Evolutionary conservation across 2,888 invertebrate genomes (phyloP), one percentile per base, ranked within the genome.

Genomic region (Harmothoe impar): DNA sequence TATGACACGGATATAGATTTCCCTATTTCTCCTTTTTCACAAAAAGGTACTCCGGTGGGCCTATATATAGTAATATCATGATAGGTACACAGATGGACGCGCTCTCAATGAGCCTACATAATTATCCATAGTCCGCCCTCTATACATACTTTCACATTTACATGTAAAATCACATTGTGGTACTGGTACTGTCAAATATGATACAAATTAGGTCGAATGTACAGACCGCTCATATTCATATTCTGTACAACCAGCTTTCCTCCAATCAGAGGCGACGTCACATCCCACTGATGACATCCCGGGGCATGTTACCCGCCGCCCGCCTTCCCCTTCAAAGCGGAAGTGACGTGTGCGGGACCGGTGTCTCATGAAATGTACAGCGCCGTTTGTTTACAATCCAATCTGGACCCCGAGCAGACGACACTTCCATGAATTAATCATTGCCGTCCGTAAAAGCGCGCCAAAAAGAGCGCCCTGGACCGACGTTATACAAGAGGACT

Each of bases 401-500:
- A 72, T 72, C 72, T 62, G 62, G 43, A 43, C 43, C 72, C n/a
- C 5, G 15, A 29, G 72, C 72, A 72, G 72, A 72, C 72, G 72
- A 72, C 31, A 29, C 25, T 29, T 15, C 31, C 12, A n/a, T 72
- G 31, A 72, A 72, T 72, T 25, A 29, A 72, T 72, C n/a, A 72
- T 29, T 72, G 29, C 29, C 31, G 20, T 62, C n/a, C 12, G 62
- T n/a, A 62, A 62, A 5, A 62, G 62, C 62, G 62, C 62, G 62
- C 23, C 3, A 62, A 62, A 62, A 62, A n/a, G 12, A 62, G 62
- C 23, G 62, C 23, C 20, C n/a, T n/a, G 43, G 43, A 43, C 43
- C 3, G 62, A 17, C 54, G 10, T 52, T n/a, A 20, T 62, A 62
- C 62, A n/a, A 20, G 62, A 52, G 20, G 62, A n/a, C 7, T 7